Evolutionary conservation across 2,797 vertebrate species (phyloP), one percentile per base, ranked within the genome.

Genomic region (Synanceia verrucosa): DNA sequence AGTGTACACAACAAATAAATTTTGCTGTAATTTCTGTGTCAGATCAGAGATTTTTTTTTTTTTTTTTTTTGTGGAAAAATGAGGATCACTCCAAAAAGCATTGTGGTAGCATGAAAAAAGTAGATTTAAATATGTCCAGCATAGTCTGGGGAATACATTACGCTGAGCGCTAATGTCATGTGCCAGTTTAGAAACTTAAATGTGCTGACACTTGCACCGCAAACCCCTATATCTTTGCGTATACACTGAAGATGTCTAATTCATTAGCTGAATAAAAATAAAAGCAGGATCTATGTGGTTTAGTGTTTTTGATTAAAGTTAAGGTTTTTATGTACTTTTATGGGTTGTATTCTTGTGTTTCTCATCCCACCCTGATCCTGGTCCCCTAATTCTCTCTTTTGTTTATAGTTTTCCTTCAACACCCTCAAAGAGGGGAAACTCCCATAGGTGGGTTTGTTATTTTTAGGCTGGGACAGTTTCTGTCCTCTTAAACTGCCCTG

Each of bases 361-460:
- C 85, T 81, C 76, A 73, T 86, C 79, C 83, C 86, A 83, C 81
- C 87, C 88, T 77, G 60, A n/a, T 72, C 51, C 79, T 67, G 58
- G 33, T 73, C 65, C 64, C 71, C 43, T 77, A 79, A 84, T 83
- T 81, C 8, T 4, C 55, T 73, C 72, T 69, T 85, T 88, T 91
- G 81, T 89, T 90, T 87, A 78, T 86, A 52, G 87, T 86, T 74
- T 89, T 76, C 76, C 55, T 83, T 65, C 23, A 57, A 78, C 75
- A 18, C 51, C 44, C 50, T 29, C 70, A 64, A 79, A 39, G 70
- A 28, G 36, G 19, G 79, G 77, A 67, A 76, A 91, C 88, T 84
- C 87, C 89, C 84, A 85, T 83, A 88, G 86, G 88, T 89, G 85
- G 84, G 58, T 86, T 84, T 88, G 80, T 78, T 92, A 81, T 90